Evolutionary conservation across 2,113 vertebrate genomes (phyloP).

Genomic region (Xiphophorus couchianus): DNA sequence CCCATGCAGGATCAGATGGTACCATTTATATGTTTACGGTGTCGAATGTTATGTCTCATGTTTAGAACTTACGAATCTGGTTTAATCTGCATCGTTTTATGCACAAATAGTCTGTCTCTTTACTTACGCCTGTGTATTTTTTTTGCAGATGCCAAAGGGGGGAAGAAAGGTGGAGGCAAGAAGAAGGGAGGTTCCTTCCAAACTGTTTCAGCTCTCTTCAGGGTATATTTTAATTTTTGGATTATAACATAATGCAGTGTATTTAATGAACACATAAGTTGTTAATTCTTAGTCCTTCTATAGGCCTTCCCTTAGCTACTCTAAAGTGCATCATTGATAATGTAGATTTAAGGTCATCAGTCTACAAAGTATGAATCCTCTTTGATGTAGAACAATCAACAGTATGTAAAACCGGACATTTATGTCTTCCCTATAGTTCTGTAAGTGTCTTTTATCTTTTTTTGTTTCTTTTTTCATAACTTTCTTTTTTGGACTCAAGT

Average conservation of each 20-base stretch:
- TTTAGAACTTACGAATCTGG: background rate
- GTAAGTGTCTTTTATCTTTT: background rate
- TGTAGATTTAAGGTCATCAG: no score
- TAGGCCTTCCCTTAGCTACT: background rate
- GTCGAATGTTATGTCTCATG: background rate
- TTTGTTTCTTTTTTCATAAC: background rate
- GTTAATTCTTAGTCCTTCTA: background rate
- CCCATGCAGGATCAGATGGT: slow-evolving; percentile 55
- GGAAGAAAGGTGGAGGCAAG: slow-evolving; percentile 83
- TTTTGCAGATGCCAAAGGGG: slow-evolving; percentile 60
- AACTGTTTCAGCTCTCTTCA: slow-evolving; percentile 90
- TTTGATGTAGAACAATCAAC: no score
- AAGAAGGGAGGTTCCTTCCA: slow-evolving; percentile 95
- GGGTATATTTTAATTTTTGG: slow-evolving; percentile 61
- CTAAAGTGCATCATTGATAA: background rate
- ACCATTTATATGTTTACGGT: background rate
- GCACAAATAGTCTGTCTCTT: background rate
- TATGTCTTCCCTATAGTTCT: background rate
- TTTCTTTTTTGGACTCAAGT: no score
- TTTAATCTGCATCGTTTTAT: background rate
- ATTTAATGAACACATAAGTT: background rate
- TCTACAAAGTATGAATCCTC: no score
- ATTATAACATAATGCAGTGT: background rate
- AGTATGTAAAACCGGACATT: no score
- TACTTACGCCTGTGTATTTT: background rate